These are phyloP conservation scores for Halictus ligatus DNA, from an alignment of 2,888 invertebrate species.

Conservation along the genomic window DNA sequence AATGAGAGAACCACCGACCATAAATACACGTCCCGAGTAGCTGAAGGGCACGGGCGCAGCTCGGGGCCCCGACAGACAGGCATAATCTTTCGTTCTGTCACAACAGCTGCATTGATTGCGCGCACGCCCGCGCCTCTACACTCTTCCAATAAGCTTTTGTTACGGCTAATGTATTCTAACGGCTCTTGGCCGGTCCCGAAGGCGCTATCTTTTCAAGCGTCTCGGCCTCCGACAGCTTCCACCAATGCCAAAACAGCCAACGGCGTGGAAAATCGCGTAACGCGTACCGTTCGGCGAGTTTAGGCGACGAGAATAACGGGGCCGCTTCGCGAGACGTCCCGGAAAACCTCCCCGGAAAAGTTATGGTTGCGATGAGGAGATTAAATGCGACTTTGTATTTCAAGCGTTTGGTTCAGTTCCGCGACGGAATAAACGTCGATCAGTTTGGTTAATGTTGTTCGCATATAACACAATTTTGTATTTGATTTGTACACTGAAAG, in stretches of 20 bases:
- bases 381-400: too few species aligned
- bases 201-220: slow-evolving; percentile 35
- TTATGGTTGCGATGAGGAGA: too few species aligned
- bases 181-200: slow-evolving; percentile 12
- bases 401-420: too few species aligned
- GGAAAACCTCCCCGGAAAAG: too few species aligned
- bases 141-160: slow-evolving; percentile 46
- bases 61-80: slow-evolving; percentile 30
- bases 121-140: not conserved
- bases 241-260: slow-evolving; percentile 15
- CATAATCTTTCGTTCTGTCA: slow-evolving; percentile 51
- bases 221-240: not conserved
- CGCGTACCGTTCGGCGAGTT: not conserved
- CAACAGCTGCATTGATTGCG: slow-evolving; percentile 44
- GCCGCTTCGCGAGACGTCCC: not conserved
- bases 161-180: slow-evolving; percentile 50
- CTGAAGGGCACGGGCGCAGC: slow-evolving; percentile 24
- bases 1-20: slow-evolving; percentile 34
- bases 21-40: slow-evolving; percentile 31
- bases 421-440: too few species aligned
- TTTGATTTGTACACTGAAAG: too few species aligned
- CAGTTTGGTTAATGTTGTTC: too few species aligned
- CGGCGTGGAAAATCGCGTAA: not conserved
- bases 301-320: not conserved
- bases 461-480: too few species aligned